These are phyloP conservation scores for Acestrorhynchus altus DNA, from an alignment of 2,797 vertebrate genomes.

Conservation along the genomic window DNA sequence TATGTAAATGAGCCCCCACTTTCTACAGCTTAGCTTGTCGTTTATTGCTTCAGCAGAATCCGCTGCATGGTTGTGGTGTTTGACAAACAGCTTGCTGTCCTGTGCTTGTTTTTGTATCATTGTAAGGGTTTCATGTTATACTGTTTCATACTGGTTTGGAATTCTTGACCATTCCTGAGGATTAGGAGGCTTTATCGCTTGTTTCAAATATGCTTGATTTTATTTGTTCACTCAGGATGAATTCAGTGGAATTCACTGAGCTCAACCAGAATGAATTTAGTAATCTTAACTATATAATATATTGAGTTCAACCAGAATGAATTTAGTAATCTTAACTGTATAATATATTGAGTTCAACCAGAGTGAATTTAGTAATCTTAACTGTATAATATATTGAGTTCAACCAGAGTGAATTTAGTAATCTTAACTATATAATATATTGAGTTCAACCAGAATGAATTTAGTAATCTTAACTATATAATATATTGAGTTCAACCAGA, in stretches of 20 bases:
- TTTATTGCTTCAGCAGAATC: conserved; percentile 33
- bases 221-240: not conserved
- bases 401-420: not conserved
- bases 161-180: not conserved
- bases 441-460: not conserved
- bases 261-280: not conserved
- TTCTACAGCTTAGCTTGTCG: conserved; percentile 59
- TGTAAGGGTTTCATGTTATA: not conserved
- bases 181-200: not conserved
- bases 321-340: not conserved
- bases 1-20: conserved; percentile 73
- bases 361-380: not conserved
- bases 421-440: no score
- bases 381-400: not conserved
- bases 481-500: not conserved
- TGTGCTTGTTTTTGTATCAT: not conserved
- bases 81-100: not conserved
- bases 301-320: not conserved
- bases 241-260: not conserved
- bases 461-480: not conserved
- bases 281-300: not conserved
- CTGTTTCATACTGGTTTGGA: not conserved
- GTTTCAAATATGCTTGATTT: not conserved
- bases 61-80: conserved; percentile 17
- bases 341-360: not conserved